Evolutionary conservation across 2,113 vertebrate species (phyloP).

Genomic region (Hypocryptadius cinnamomeus): DNA sequence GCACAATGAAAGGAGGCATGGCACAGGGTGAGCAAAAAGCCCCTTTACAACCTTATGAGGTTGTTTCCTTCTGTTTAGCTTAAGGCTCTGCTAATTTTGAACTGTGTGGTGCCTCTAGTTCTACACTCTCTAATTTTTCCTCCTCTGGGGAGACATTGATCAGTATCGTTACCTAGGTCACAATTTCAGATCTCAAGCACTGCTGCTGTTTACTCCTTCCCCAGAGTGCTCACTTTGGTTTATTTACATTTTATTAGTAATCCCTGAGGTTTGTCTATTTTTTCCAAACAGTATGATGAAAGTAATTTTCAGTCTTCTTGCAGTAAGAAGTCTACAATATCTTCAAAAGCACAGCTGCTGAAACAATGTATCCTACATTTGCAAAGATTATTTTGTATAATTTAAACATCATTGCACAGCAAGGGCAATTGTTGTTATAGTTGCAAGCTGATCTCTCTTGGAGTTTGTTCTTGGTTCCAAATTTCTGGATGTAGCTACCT

Average conservation of each 20-base stretch:
- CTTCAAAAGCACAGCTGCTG: neutral
- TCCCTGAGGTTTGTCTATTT: slow-evolving; percentile 6
- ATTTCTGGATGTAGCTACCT: neutral
- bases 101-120: neutral
- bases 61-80: slow-evolving; percentile 6
- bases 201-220: slow-evolving; percentile 15
- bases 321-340: neutral
- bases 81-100: slow-evolving; percentile 5
- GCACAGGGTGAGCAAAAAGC: neutral
- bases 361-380: neutral
- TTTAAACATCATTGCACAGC: neutral
- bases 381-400: neutral
- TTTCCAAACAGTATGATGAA: neutral
- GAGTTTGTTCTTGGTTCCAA: neutral
- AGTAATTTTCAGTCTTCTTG: neutral
- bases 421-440: neutral
- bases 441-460: neutral
- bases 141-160: neutral
- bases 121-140: neutral
- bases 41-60: neutral
- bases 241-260: slow-evolving; percentile 28
- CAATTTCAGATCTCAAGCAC: neutral
- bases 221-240: slow-evolving; percentile 17
- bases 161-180: neutral
- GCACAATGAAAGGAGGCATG: slow-evolving; percentile 1